Evolutionary conservation across 2,113 vertebrate genomes (phyloP).

Genomic region (Diphyllodes magnificus): DNA sequence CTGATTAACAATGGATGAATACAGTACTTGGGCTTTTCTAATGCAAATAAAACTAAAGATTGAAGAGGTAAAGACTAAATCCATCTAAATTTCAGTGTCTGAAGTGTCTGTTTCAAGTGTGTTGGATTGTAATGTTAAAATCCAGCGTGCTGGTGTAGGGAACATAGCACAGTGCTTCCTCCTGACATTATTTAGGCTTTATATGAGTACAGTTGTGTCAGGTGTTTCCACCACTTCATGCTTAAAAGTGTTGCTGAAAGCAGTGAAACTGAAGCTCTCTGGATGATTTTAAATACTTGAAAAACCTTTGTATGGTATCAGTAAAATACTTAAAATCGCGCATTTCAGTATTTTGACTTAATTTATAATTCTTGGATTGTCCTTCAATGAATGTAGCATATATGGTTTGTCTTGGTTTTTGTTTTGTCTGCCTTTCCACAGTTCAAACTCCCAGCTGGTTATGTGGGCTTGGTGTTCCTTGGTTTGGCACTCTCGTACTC

Average conservation of each 20-base stretch:
- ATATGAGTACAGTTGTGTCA: not conserved
- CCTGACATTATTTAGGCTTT: not conserved
- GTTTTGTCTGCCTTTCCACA: conserved; percentile 46
- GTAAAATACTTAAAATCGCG: not conserved
- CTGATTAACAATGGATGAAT: not conserved
- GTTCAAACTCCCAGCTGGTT: conserved; percentile 84
- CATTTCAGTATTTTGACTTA: not conserved
- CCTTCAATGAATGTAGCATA: not conserved
- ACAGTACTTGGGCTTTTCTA: not conserved
- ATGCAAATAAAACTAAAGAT: not conserved
- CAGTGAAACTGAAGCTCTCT: not conserved
- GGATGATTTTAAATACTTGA: not conserved
- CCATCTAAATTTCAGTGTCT: not conserved
- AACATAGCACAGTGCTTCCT: not conserved
- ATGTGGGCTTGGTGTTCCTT: conserved; percentile 89
- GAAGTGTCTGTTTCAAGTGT: not conserved
- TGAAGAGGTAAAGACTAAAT: not conserved
- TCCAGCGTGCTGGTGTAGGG: not conserved
- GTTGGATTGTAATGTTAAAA: not conserved
- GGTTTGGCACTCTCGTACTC: conserved; percentile 84
- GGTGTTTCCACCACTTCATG: not conserved
- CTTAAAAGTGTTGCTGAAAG: not conserved
- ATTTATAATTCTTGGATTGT: not conserved
- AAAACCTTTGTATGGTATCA: not conserved
- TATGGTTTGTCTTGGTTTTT: not conserved